Evolutionary conservation across 2,888 invertebrate genomes (phyloP).

Genomic region (Drosophila yooni): DNA sequence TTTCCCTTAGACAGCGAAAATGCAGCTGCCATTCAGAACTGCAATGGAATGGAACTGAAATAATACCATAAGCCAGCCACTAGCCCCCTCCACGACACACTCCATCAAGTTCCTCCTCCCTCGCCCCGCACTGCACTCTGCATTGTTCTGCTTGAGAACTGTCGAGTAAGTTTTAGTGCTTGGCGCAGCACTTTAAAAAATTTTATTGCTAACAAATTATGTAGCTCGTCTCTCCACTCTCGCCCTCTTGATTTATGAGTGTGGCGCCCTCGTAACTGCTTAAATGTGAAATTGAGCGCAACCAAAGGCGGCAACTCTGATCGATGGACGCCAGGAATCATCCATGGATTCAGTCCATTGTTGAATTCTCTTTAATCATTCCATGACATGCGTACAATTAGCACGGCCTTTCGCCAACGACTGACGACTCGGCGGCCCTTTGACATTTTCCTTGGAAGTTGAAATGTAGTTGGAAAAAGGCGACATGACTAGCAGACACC

Average conservation of each 20-base stretch:
- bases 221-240: conserved; percentile 40
- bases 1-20: conserved; percentile 40
- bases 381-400: conserved; percentile 65
- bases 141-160: conserved; percentile 40
- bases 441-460: conserved; percentile 56
- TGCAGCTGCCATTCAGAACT: conserved; percentile 58
- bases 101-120: neutral
- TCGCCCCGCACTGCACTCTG: neutral
- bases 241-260: conserved; percentile 56
- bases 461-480: conserved; percentile 1
- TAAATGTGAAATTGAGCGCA: conserved; percentile 65
- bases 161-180: conserved; percentile 51
- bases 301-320: conserved; percentile 36
- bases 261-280: conserved; percentile 33
- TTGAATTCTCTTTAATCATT: conserved; percentile 32
- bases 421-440: conserved; percentile 34
- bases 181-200: conserved; percentile 68
- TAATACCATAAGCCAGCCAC: conserved; percentile 24
- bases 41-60: conserved; percentile 72
- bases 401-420: conserved; percentile 35
- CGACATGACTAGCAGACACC: neutral
- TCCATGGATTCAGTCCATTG: neutral
- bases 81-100: neutral
- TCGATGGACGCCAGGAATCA: conserved; percentile 39
- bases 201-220: conserved; percentile 74